Evolutionary conservation across 1,140 invertebrate species (phyloP), one percentile per base, ranked within the genome.

Genomic region (Pseudachorutes palmiensis): DNA sequence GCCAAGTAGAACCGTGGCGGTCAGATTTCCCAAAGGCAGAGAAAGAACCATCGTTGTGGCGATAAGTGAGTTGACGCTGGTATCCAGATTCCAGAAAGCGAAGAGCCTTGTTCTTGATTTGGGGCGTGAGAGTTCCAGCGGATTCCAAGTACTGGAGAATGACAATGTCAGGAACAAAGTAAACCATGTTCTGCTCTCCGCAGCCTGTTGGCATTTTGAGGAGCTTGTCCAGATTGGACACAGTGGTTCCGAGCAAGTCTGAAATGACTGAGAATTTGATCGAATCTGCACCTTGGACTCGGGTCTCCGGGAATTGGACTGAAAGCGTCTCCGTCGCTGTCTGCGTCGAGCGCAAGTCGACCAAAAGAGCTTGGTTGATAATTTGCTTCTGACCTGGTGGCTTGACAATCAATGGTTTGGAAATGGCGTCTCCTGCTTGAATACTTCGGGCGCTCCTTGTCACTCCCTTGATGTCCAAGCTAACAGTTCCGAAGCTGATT

Each of bases 111-210:
- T 82, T 81, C 75, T 92, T 84, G n/a, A 93, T 80, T 1, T 79
- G 81, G 62, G 80, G 77, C 1, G 82, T 85, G 19, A 86, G 26
- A 12, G 31, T 48, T 12, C 58, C 31, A 2, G 48, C 64, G 30
- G 83, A 82, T 75, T 81, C 83, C 1, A 91, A 77, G 76, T 96
- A 96, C 70, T 92, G 83, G 16, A 92, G 77, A 59, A 93, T 83
- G 55, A 93, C 88, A 72, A 97, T 87, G 75, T 92, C 92, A 0
- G 92, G 91, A 24, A 96, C 89, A 76, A 95, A 90, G 74, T 92
- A 89, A 0, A 94, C 79, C 88, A 97, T 91, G 73, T 96, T 96
- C 77, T 97, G 93, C 81, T 97, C 93, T 12, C 93, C 92, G 79
- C 94, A 96, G 1, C 91, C 78, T 60, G 86, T 90, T 1, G 94